A percentile compares a stretch with the other conserved stretches of the same genome.
Evolutionary conservation across 2,888 invertebrate species (phyloP).

Genomic region (Azorinus chamasolen): DNA sequence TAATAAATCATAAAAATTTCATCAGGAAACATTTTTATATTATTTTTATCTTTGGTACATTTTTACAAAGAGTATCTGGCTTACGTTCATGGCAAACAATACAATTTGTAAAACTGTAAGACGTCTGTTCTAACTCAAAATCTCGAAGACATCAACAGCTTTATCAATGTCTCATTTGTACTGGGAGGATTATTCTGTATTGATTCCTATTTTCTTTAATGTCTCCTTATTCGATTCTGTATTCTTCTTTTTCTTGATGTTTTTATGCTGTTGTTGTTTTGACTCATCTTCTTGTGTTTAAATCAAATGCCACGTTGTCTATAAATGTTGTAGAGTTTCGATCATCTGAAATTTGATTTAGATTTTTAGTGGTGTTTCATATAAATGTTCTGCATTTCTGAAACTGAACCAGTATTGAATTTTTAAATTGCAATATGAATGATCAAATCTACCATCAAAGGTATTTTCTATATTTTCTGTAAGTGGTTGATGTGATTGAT

Average conservation of each 20-base stretch:
- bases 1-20: constrained; percentile 55
- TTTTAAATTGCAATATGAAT: too few relatives aligned
- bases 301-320: too few relatives aligned
- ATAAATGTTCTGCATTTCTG: too few relatives aligned
- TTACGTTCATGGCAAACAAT: constrained; percentile 33
- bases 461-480: too few relatives aligned
- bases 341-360: neutral
- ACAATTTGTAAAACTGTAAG: constrained; percentile 36
- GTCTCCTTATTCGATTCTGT: neutral
- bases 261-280: neutral
- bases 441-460: too few relatives aligned
- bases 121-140: constrained; percentile 55
- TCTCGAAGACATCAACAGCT: constrained; percentile 18
- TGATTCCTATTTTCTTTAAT: neutral
- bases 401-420: too few relatives aligned
- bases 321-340: neutral
- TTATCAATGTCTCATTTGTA: too few relatives aligned
- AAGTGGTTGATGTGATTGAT: too few relatives aligned
- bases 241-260: too few relatives aligned
- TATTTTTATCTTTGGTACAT: constrained; percentile 30
- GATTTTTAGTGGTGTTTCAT: too few relatives aligned
- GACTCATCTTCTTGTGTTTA: neutral
- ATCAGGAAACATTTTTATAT: constrained; percentile 52
- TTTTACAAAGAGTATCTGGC: constrained; percentile 16
- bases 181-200: too few relatives aligned